These are phyloP conservation scores for Chymomyza fuscimana DNA, from an alignment of 2,888 invertebrate genomes.

Conservation along the genomic window DNA sequence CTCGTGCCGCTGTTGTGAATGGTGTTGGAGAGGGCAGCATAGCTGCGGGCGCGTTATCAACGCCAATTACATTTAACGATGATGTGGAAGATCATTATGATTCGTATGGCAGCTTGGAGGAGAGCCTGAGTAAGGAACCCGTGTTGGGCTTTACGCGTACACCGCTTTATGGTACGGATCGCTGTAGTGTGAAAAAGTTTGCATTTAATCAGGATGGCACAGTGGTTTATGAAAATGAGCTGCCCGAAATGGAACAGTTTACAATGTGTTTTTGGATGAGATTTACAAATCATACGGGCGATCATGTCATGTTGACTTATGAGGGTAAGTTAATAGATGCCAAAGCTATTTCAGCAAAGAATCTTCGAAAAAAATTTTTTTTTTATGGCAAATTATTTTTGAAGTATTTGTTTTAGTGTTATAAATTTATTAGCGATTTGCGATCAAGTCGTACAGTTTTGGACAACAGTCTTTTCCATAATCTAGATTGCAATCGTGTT, in stretches of 20 bases:
- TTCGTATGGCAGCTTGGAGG: conserved; percentile 59
- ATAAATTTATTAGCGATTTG: no score
- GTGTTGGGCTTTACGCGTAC: conserved; percentile 43
- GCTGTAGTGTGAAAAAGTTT: conserved; percentile 86
- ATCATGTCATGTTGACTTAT: conserved; percentile 91
- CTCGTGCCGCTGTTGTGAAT: conserved; percentile 39
- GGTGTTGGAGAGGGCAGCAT: conserved; percentile 21
- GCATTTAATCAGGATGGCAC: conserved; percentile 85
- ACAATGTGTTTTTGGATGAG: conserved; percentile 91
- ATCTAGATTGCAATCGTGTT: neutral
- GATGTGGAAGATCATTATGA: conserved; percentile 59
- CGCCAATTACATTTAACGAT: conserved; percentile 41
- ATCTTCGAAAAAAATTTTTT: no score
- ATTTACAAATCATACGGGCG: conserved; percentile 89
- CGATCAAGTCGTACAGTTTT: no score
- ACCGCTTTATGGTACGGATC: conserved; percentile 76
- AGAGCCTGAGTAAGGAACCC: conserved; percentile 31
- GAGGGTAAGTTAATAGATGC: conserved; percentile 83
- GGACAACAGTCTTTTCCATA: neutral
- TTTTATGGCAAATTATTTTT: no score
- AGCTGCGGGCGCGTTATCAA: neutral
- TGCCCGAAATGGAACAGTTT: conserved; percentile 90
- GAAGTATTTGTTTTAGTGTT: no score
- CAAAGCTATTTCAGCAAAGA: no score
- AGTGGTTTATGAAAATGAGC: conserved; percentile 85